These are phyloP conservation scores for Keiferia lycopersicella DNA, from an alignment of 2,888 invertebrate species.

Conservation along the genomic window DNA sequence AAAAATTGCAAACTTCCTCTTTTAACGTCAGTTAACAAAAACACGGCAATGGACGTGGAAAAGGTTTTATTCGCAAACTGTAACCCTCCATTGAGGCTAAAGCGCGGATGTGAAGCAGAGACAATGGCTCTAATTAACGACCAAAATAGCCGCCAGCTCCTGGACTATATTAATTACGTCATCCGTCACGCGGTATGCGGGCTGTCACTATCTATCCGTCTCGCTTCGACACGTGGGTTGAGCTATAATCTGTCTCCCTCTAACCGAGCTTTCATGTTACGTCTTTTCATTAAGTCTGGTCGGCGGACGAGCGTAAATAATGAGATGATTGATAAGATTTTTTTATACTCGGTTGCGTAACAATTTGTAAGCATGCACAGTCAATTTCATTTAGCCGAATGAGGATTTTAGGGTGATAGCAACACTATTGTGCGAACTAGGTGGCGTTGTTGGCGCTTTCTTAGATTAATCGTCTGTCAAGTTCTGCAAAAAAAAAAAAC, in stretches of 20 bases:
- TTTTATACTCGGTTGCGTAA: too few species aligned
- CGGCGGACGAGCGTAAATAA: neutral
- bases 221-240: neutral
- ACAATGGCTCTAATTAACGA: conserved; percentile 18
- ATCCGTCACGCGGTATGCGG: conserved; percentile 14
- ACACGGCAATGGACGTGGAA: neutral
- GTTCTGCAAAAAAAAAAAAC: too few species aligned
- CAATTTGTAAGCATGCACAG: neutral
- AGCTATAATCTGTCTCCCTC: neutral
- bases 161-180: conserved; percentile 18
- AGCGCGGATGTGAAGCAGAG: neutral
- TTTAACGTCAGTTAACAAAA: neutral
- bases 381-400: neutral
- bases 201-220: conserved; percentile 7
- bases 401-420: too few species aligned
- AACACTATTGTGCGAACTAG: too few species aligned
- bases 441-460: too few species aligned
- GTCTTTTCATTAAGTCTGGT: conserved; percentile 11
- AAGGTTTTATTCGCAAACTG: neutral
- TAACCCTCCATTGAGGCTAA: neutral
- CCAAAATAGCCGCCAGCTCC: conserved; percentile 13
- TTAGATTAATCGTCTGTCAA: too few species aligned
- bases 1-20: too few species aligned
- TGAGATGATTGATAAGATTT: conserved; percentile 8
- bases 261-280: neutral